Conservation (phyloP, 2,113 vertebrate genomes). For the Vulpes lagopus region DNA sequence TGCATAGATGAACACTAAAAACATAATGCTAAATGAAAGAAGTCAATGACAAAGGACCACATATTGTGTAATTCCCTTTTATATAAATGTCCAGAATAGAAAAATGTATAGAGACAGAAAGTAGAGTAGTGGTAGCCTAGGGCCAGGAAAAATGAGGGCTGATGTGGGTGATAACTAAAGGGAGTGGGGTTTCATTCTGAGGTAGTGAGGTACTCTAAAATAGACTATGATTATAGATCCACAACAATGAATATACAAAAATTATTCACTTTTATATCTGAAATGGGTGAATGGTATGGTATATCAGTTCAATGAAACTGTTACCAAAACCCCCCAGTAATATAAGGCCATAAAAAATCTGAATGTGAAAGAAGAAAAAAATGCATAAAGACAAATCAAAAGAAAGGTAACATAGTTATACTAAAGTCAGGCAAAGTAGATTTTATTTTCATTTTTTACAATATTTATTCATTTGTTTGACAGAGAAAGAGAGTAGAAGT, state of each 20-base stretch:
- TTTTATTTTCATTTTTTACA: too few species aligned
- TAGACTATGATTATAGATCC: background rate
- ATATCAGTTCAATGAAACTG: background rate
- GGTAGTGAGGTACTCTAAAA: background rate
- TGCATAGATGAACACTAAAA: background rate
- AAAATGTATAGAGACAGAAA: background rate
- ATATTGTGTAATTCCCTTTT: background rate
- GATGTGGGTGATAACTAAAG: background rate
- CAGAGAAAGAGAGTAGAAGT: too few species aligned
- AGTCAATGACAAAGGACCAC: background rate
- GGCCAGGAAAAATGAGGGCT: background rate
- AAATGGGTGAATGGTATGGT: background rate
- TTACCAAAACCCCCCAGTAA: background rate
- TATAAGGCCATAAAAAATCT: background rate
- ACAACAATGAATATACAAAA: background rate
- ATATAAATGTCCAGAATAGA: background rate
- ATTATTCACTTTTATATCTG: background rate
- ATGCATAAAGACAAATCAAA: background rate
- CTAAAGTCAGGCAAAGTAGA: background rate
- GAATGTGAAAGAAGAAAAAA: background rate
- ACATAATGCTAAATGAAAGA: background rate
- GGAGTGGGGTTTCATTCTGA: background rate
- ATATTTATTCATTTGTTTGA: too few species aligned
- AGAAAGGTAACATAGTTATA: background rate
- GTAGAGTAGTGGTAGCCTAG: background rate